Conservation (phyloP, 2,888 invertebrate genomes). For the Ectemnius continuus region DNA sequence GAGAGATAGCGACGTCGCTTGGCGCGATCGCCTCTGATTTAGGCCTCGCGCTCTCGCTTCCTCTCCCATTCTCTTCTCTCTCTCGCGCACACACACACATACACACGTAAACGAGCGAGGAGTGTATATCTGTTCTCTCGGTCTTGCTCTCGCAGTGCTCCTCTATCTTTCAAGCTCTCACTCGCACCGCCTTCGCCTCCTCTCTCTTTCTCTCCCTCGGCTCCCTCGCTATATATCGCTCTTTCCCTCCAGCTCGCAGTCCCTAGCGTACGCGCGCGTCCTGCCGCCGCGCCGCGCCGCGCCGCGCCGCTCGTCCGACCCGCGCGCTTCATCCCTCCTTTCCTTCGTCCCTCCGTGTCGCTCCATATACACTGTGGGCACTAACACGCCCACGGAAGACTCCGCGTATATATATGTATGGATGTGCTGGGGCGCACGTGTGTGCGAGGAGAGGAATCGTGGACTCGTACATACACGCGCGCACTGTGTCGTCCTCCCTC, state of each 20-base stretch:
- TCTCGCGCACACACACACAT: background rate
- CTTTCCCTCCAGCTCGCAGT: slow-evolving; percentile 2
- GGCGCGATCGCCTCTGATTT: slow-evolving; percentile 72
- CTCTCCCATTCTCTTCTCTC: slow-evolving; percentile 15
- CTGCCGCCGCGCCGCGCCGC: too few relatives aligned
- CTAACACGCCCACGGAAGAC: slow-evolving; percentile 25
- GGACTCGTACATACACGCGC: too few relatives aligned
- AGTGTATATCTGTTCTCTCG: slow-evolving; percentile 2
- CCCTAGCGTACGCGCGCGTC: slow-evolving; percentile 19
- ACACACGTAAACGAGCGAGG: too few relatives aligned
- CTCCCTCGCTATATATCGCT: slow-evolving; percentile 7
- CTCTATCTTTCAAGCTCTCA: slow-evolving; percentile 19
- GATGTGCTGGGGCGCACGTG: background rate
- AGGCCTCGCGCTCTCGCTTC: slow-evolving; percentile 61
- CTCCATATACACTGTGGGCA: slow-evolving; percentile 52
- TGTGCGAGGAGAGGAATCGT: too few relatives aligned
- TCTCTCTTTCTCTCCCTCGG: slow-evolving; percentile 44
- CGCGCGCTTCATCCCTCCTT: slow-evolving; percentile 28
- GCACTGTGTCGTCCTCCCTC: too few relatives aligned
- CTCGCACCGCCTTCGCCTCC: slow-evolving; percentile 15
- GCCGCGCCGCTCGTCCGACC: background rate
- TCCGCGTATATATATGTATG: slow-evolving; percentile 23
- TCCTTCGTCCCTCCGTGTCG: slow-evolving; percentile 51
- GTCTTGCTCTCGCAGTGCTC: slow-evolving; percentile 8
- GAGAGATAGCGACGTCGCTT: slow-evolving; percentile 71